These are phyloP conservation scores for Eristalinus aeneus DNA, from an alignment of 2,888 invertebrate species.

Conservation along the genomic window DNA sequence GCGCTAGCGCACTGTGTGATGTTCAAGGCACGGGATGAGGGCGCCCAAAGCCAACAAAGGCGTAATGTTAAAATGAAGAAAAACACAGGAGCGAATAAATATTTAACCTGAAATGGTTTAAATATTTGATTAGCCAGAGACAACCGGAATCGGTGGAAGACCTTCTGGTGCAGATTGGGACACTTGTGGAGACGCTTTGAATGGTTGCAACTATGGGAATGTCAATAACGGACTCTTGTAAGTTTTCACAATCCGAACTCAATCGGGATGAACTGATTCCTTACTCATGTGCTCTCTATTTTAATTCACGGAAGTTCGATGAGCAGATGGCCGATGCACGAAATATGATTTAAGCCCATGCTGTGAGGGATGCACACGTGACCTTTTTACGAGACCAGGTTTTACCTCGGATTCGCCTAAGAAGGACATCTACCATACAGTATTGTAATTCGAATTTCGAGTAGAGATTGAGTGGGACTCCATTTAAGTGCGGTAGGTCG, in stretches of 20 bases:
- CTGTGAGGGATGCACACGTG: neutral
- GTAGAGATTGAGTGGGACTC: too few relatives aligned
- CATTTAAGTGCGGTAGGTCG: too few relatives aligned
- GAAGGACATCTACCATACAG: too few relatives aligned
- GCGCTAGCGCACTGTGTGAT: slow-evolving; percentile 60
- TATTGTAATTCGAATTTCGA: too few relatives aligned
- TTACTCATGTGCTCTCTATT: too few relatives aligned
- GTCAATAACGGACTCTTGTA: neutral
- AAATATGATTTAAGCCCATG: too few relatives aligned
- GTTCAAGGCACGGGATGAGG: neutral
- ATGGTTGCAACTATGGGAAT: neutral
- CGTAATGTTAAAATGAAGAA: neutral
- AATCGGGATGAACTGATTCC: too few relatives aligned
- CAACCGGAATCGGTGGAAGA: neutral
- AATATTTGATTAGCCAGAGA: slow-evolving; percentile 37
- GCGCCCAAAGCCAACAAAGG: neutral
- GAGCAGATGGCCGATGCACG: neutral
- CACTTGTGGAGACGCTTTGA: neutral
- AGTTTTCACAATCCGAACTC: neutral
- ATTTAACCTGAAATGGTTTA: slow-evolving; percentile 18
- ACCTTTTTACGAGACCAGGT: neutral
- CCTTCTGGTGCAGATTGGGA: neutral
- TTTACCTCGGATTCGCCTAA: neutral
- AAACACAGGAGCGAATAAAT: slow-evolving; percentile 21
- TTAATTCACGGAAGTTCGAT: neutral